Evolutionary conservation across 2,888 invertebrate species (phyloP), one percentile per base, ranked within the genome.

Genomic region (Gordius sp.): DNA sequence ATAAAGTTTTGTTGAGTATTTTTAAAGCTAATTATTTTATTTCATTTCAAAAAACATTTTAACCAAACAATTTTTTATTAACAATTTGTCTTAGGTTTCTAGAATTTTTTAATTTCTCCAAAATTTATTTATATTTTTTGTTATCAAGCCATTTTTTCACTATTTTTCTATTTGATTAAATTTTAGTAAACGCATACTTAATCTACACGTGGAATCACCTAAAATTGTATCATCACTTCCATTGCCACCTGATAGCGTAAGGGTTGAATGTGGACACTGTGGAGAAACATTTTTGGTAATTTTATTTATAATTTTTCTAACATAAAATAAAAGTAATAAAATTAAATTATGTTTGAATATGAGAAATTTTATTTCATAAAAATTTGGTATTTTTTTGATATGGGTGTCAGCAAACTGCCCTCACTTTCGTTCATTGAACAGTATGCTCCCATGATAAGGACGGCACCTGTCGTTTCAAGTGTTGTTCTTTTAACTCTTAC

Each of bases 151-250:
- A n/a, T n/a, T n/a, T n/a, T n/a, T n/a, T n/a, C n/a, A n/a, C n/a
- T n/a, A n/a, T n/a, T n/a, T n/a, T n/a, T n/a, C n/a, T n/a, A n/a
- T n/a, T n/a, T n/a, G n/a, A n/a, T n/a, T n/a, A n/a, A n/a, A n/a
- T n/a, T n/a, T n/a, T 47, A 47, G 47, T 47, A 47, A 47, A 47
- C 8, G 47, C 8, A 47, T 47, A 8, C 20, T 47, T 18, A 47
- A 47, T 23, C 47, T 47, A 18, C 47, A 47, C 8, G 47, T 47
- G 8, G 47, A 47, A 4, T n/a, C 47, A 20, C 47, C 47, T 18
- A 47, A 47, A 47, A 47, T 47, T 18, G 20, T 47, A n/a, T 47
- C 47, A n/a, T 47, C 47, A n/a, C 47, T 47, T n/a, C 47, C 47
- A n/a, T 20, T 47, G 20, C 47, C 47, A 47, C 47, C 47, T 47